These are phyloP conservation scores for Megaceryle maxima DNA, from an alignment of 2,113 vertebrate species.

Conservation along the genomic window DNA sequence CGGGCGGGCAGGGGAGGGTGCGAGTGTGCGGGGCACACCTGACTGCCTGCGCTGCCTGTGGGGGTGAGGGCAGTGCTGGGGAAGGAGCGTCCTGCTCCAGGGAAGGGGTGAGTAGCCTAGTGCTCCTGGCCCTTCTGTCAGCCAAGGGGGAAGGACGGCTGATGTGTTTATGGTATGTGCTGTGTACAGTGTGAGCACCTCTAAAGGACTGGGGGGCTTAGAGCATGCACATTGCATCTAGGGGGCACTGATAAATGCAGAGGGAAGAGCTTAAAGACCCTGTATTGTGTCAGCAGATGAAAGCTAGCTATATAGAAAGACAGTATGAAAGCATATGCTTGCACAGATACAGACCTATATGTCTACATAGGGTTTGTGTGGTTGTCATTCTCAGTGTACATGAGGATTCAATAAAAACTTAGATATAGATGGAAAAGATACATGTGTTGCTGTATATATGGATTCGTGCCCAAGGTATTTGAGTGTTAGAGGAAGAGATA, in stretches of 20 bases:
- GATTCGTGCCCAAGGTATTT: neutral
- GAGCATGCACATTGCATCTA: neutral
- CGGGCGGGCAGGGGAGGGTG: neutral
- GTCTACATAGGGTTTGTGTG: neutral
- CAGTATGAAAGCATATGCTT: neutral
- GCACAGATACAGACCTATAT: rapidly evolving
- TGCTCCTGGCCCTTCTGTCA: neutral
- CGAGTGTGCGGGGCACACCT: neutral
- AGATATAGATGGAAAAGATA: neutral
- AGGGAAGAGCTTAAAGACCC: neutral
- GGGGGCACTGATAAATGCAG: neutral
- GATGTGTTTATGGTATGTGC: rapidly evolving
- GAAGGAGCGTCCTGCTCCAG: neutral
- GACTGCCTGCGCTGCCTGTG: neutral
- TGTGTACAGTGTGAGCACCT: neutral
- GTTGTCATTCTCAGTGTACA: neutral
- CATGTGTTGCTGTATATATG: rapidly evolving
- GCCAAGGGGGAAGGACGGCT: neutral
- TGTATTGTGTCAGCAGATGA: neutral
- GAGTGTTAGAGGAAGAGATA: neutral
- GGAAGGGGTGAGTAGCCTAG: neutral
- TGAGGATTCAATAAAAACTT: neutral
- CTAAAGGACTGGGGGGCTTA: neutral
- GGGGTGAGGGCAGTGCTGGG: neutral
- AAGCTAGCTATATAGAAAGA: neutral